phyloP scores from a whole-genome alignment of 1,140 invertebrate genomes.

The Sipha flava region DNA sequence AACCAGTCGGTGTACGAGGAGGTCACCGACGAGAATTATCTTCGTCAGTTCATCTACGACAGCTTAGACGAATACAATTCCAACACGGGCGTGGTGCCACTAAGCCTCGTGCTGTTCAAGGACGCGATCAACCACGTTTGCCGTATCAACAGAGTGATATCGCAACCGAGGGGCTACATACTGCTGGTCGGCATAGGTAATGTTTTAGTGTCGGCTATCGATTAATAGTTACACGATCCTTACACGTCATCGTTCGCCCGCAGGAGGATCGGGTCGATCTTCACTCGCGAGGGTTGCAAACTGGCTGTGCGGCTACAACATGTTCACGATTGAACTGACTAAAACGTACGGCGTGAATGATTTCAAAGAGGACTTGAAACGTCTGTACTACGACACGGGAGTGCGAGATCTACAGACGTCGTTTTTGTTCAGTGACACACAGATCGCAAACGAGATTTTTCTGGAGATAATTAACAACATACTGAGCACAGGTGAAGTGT shows the following conservation, averaged over 20 bases:
- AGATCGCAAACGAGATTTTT: slow-evolving; percentile 64
- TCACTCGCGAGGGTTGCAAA: slow-evolving; percentile 64
- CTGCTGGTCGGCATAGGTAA: slow-evolving; percentile 69
- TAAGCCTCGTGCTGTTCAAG: slow-evolving; percentile 72
- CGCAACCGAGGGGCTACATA: slow-evolving; percentile 72
- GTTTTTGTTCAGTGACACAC: slow-evolving; percentile 76
- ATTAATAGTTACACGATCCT: background rate
- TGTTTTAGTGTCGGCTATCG: background rate
- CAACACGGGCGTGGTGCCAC: slow-evolving; percentile 59
- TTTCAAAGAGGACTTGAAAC: slow-evolving; percentile 76
- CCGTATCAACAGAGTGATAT: slow-evolving; percentile 69
- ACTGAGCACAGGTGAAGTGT: slow-evolving; percentile 72
- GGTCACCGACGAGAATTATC: slow-evolving; percentile 54
- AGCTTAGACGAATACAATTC: slow-evolving; percentile 72
- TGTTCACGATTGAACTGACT: slow-evolving; percentile 69
- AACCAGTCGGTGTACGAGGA: slow-evolving; percentile 42
- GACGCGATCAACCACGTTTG: slow-evolving; percentile 77
- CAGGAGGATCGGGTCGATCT: slow-evolving; percentile 78
- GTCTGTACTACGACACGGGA: slow-evolving; percentile 59
- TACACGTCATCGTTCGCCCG: no score
- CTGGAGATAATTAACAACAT: slow-evolving; percentile 83
- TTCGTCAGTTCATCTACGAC: slow-evolving; percentile 41
- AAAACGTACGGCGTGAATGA: slow-evolving; percentile 65
- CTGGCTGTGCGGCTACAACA: slow-evolving; percentile 66
- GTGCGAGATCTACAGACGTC: slow-evolving; percentile 64